Evolutionary conservation across 2,113 vertebrate species (phyloP).

Genomic region (Lathamus discolor): DNA sequence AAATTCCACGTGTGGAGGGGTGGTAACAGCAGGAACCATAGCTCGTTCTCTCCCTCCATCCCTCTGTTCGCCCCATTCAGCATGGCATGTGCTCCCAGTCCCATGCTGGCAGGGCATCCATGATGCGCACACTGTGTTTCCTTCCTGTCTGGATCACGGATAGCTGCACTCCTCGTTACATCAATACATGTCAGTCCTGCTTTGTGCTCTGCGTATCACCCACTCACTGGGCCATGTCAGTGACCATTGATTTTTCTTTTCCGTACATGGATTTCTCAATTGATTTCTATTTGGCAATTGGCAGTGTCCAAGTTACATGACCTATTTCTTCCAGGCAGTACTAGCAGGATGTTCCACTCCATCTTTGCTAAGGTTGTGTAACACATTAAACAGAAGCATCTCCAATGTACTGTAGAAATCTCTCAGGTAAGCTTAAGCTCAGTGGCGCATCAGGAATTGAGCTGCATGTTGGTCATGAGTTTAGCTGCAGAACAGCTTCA

Average conservation of each 20-base stretch:
- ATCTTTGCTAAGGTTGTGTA: neutral
- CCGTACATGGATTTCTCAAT: neutral
- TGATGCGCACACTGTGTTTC: neutral
- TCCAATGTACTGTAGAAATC: neutral
- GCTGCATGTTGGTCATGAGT: neutral
- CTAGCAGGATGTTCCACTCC: neutral
- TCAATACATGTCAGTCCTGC: neutral
- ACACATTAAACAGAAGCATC: accelerated
- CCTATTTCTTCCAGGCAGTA: neutral
- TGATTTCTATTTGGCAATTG: neutral
- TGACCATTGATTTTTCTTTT: neutral
- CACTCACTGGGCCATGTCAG: neutral
- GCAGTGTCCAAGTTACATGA: neutral
- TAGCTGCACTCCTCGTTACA: accelerated
- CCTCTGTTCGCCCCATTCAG: neutral
- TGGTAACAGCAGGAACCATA: neutral
- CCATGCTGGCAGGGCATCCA: neutral
- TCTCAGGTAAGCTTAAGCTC: neutral
- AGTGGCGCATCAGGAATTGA: neutral
- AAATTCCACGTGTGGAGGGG: neutral
- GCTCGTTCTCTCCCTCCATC: neutral
- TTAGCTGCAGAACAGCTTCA: neutral
- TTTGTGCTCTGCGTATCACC: neutral
- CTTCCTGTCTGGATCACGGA: neutral
- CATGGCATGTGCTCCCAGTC: neutral